Percentiles rank a stretch among this genome's conserved stretches.
Evolutionary conservation across 2,113 vertebrate species (phyloP).

Genomic region (Paramormyrops kingsleyae): DNA sequence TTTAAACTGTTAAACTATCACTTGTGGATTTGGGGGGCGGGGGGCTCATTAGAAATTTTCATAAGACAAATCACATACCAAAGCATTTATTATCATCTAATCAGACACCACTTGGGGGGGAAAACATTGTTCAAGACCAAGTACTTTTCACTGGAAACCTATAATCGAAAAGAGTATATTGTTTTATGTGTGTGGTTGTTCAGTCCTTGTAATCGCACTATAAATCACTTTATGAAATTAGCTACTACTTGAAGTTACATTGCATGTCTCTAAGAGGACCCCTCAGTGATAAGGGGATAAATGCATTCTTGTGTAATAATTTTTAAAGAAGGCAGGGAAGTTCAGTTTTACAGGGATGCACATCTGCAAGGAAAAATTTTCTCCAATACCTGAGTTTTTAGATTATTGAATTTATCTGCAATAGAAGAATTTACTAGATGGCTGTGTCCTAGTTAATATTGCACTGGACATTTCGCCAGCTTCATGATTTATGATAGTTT

Average conservation of each 20-base stretch:
- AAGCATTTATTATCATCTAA: neutral
- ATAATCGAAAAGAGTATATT: neutral
- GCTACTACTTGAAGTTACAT: conserved; percentile 58
- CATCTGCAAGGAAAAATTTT: neutral
- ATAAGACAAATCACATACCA: neutral
- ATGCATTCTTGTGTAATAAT: conserved; percentile 20
- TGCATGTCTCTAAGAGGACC: conserved; percentile 29
- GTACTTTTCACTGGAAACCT: conserved; percentile 11
- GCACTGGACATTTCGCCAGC: conserved; percentile 12
- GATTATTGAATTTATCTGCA: conserved; percentile 12
- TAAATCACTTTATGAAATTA: conserved; percentile 60
- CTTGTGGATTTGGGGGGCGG: neutral
- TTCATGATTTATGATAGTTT: neutral
- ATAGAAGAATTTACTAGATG: conserved; percentile 5
- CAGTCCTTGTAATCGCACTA: conserved; percentile 55
- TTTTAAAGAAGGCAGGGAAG: neutral
- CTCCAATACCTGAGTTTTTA: neutral
- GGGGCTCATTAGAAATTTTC: neutral
- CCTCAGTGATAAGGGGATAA: conserved; percentile 16
- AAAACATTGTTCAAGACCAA: conserved; percentile 2
- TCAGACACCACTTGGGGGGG: neutral
- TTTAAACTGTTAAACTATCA: neutral
- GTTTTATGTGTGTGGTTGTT: conserved; percentile 28
- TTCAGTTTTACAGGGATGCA: conserved; percentile 1
- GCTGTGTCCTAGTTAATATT: conserved; percentile 8